Evolutionary conservation across 2,113 vertebrate genomes (phyloP).

Genomic region (Cochlearius cochlearius): DNA sequence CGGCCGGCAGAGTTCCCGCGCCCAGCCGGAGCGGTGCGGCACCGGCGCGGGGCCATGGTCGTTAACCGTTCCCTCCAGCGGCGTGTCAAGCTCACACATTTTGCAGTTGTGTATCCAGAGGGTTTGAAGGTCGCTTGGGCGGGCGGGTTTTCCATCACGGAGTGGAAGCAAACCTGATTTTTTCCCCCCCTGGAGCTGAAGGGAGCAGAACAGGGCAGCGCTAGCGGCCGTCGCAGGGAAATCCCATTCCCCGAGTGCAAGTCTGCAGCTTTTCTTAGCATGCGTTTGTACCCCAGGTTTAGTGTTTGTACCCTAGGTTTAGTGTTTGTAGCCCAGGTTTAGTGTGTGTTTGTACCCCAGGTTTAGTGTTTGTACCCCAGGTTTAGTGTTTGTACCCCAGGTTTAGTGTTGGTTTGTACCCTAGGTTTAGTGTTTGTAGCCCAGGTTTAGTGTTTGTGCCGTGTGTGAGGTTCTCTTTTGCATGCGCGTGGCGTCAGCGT

Average conservation of each 20-base stretch:
- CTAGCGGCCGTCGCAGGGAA: neutral
- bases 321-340: neutral
- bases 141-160: neutral
- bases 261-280: neutral
- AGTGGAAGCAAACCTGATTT: neutral
- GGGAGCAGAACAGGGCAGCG: neutral
- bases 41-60: neutral
- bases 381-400: neutral
- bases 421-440: too few relatives aligned
- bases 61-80: neutral
- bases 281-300: accelerated
- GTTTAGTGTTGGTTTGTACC: neutral
- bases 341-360: neutral
- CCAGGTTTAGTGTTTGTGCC: neutral
- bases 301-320: neutral
- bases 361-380: neutral
- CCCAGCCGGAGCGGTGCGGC: neutral
- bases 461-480: accelerated
- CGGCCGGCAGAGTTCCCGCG: neutral
- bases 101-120: neutral
- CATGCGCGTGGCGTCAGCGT: neutral
- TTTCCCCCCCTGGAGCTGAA: neutral
- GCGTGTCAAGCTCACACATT: accelerated
- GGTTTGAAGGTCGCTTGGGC: neutral
- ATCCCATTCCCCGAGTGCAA: neutral